Evolutionary conservation across 2,888 invertebrate genomes (phyloP), one percentile per base, ranked within the genome.

Genomic region (Lymantria dispar): DNA sequence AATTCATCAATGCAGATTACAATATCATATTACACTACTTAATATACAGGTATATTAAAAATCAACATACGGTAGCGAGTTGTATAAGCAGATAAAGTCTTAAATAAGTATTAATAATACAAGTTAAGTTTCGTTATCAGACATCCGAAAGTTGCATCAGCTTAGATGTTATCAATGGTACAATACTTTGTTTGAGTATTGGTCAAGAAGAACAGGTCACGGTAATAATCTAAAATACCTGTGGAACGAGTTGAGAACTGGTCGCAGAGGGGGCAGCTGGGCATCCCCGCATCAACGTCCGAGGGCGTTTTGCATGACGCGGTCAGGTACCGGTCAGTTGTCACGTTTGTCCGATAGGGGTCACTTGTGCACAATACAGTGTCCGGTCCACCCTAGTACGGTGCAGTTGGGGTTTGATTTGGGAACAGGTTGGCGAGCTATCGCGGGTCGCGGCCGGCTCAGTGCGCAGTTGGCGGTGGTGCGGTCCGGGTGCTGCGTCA

Each of bases 401-500:
- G 72, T 64, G 63, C 55, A 58, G 68, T 61, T 60, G 70, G 78
- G 76, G 76, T 76, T 69, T 70, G 70, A 62, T 67, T 68, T 62
- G 48, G 71, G 70, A 79, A 72, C 83, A 74, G 83, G 80, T 81
- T 75, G 56, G 61, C 60, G 61, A 50, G 44, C 52, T 39, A 56
- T 43, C 52, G 58, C 54, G 61, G 56, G 43, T 50, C 36, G 41
- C 54, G 50, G 58, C 37, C 46, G 38, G 66, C 63, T 69, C 72
- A 73, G 71, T 74, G 77, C 74, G 72, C 74, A 76, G 72, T 69
- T 68, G 80, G 58, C 82, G 80, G 75, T 78, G 80, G 87, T 88
- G 89, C 87, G 87, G 83, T 83, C 78, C 83, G 87, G 87, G 76
- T 85, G 90, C 89, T 80, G 74, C 79, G 81, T 75, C 68, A 74